Evolutionary conservation across 1,140 invertebrate species (phyloP).

Genomic region (Helicoverpa zea): DNA sequence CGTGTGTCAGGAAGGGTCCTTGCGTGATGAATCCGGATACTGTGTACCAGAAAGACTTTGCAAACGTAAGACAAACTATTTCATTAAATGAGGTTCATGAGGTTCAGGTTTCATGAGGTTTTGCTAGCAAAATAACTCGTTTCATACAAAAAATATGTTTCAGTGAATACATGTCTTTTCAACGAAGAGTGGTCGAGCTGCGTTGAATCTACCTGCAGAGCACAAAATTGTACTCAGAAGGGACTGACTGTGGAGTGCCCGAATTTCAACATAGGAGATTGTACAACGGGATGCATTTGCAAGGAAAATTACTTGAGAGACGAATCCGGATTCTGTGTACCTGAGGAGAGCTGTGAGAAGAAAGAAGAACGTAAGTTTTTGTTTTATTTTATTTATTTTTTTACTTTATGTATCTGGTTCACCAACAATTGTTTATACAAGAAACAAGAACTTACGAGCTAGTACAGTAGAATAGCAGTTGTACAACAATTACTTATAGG

Average conservation of each 20-base stretch:
- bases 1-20: constrained; percentile 37
- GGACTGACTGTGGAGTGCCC: background rate
- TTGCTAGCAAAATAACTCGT: background rate
- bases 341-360: background rate
- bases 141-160: background rate
- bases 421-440: too few relatives aligned
- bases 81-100: background rate
- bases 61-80: background rate
- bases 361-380: background rate
- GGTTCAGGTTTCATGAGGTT: background rate
- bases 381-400: too few relatives aligned
- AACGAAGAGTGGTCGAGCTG: too few relatives aligned
- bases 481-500: too few relatives aligned
- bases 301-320: background rate
- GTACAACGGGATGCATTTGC: background rate
- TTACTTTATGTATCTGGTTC: too few relatives aligned
- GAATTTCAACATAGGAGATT: background rate
- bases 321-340: constrained; percentile 1
- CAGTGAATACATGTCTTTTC: too few relatives aligned
- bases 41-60: constrained; percentile 38
- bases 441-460: too few relatives aligned
- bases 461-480: too few relatives aligned
- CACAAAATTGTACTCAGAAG: background rate
- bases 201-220: too few relatives aligned
- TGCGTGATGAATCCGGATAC: constrained; percentile 29